A percentile compares a stretch with the other conserved stretches of the same genome.
These are phyloP conservation scores for Eupristina koningsbergeri DNA, from an alignment of 1,140 invertebrate species.

Conservation along the genomic window DNA sequence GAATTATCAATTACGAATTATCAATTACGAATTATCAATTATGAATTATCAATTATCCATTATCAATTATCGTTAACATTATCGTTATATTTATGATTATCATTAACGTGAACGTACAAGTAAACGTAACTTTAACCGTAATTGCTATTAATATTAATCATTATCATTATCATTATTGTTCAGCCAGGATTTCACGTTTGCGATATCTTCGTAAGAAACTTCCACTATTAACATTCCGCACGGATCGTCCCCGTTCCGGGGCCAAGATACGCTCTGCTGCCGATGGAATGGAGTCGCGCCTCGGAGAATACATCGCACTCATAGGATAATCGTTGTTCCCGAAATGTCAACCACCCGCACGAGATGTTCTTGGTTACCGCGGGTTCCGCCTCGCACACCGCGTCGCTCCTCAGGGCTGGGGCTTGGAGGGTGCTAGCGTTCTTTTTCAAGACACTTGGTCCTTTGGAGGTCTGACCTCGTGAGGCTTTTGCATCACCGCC, in stretches of 20 bases:
- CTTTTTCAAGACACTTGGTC: background rate
- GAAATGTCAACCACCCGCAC: constrained; percentile 7
- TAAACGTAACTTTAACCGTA: constrained; percentile 3
- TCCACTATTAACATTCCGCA: too few relatives aligned
- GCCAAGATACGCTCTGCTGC: too few relatives aligned
- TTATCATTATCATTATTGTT: constrained; percentile 28
- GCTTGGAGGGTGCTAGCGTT: background rate
- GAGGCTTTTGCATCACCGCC: background rate
- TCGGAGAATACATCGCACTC: too few relatives aligned
- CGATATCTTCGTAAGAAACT: background rate
- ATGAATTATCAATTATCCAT: too few relatives aligned
- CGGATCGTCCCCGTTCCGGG: background rate
- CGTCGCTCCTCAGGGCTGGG: too few relatives aligned
- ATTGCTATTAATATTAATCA: background rate
- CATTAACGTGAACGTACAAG: background rate
- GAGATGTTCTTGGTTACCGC: background rate
- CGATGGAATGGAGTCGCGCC: too few relatives aligned
- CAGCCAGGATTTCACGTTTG: constrained; percentile 7
- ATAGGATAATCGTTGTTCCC: too few relatives aligned
- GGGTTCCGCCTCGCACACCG: background rate
- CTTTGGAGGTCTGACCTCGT: background rate
- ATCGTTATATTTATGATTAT: too few relatives aligned
- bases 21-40: too few relatives aligned
- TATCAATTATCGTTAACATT: too few relatives aligned
- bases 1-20: too few relatives aligned